Conservation (phyloP, 2,888 invertebrate genomes). For the Nemurella pictetii region DNA sequence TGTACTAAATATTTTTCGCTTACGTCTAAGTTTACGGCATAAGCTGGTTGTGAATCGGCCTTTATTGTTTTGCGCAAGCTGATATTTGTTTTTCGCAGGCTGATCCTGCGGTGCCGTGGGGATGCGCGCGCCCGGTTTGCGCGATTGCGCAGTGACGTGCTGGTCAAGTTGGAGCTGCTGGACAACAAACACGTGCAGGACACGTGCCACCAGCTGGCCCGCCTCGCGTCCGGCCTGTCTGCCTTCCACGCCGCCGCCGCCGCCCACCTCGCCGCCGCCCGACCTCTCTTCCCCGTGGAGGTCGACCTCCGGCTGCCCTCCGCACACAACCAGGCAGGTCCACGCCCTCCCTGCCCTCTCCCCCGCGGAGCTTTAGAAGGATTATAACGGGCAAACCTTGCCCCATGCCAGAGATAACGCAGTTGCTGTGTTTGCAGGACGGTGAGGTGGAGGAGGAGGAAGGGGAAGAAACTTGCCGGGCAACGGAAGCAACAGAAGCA, state of each 20-base stretch:
- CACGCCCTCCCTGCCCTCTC: background rate
- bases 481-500: background rate
- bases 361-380: too few relatives aligned
- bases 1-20: too few relatives aligned
- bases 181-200: constrained; percentile 99
- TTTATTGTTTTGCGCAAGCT: too few relatives aligned
- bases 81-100: constrained; percentile 60
- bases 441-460: background rate
- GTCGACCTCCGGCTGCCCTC: constrained; percentile 91
- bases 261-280: constrained; percentile 72
- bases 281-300: constrained; percentile 88
- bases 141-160: constrained; percentile 82
- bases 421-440: background rate
- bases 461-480: too few relatives aligned
- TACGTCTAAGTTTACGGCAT: too few relatives aligned
- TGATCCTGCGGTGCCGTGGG: constrained; percentile 93
- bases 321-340: constrained; percentile 85
- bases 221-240: constrained; percentile 83
- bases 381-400: background rate
- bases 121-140: constrained; percentile 88
- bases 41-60: too few relatives aligned
- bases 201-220: constrained; percentile 80
- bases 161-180: constrained; percentile 94
- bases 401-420: background rate
- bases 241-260: constrained; percentile 75